Percentiles rank a stretch among this genome's conserved stretches.
Conservation (phyloP, 2,113 vertebrate genomes). For the Greenwoodochromis staneri region DNA sequence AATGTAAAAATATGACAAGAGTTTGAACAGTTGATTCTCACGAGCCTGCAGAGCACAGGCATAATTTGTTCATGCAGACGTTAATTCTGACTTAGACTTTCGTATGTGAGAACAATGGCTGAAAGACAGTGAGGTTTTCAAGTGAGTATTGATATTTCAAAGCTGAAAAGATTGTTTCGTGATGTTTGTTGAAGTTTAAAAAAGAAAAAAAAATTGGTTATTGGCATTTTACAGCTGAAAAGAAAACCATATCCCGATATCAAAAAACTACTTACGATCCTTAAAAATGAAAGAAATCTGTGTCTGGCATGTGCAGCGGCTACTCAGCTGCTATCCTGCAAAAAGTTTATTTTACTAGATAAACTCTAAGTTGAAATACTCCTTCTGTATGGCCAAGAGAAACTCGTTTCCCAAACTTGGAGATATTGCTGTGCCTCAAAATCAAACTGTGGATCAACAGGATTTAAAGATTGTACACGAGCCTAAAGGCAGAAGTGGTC, state of each 20-base stretch:
- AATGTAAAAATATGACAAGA: not conserved
- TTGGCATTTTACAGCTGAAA: not conserved
- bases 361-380: not conserved
- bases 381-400: not conserved
- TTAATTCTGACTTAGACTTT: not conserved
- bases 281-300: not conserved
- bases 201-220: not conserved
- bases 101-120: not conserved
- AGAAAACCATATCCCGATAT: not conserved
- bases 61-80: not conserved
- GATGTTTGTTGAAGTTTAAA: not conserved
- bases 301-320: not conserved
- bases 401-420: not conserved
- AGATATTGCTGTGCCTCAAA: not conserved
- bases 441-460: not conserved
- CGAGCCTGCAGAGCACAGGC: not conserved
- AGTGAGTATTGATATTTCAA: not conserved
- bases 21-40: not conserved
- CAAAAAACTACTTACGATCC: not conserved
- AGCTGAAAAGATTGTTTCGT: not conserved
- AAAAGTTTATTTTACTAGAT: not conserved
- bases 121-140: not conserved
- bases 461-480: not conserved
- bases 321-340: not conserved
- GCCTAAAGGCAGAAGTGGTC: not conserved